Percentiles rank a stretch among this genome's conserved stretches.
Evolutionary conservation across 1,140 invertebrate genomes (phyloP).

Genomic region (Platyura marginata): DNA sequence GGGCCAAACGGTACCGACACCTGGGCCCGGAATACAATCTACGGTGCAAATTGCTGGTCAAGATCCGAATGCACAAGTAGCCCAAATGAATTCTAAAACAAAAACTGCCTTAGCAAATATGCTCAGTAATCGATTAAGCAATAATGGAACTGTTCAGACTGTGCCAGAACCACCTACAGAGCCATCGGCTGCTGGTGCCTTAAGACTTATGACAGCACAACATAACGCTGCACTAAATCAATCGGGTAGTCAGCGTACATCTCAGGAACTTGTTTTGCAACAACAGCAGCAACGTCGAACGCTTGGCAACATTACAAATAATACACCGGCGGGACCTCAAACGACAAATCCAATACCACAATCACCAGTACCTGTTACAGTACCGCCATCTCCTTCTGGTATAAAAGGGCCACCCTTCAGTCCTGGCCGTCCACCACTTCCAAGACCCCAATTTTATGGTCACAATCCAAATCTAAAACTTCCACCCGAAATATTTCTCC

Average conservation of each 20-base stretch:
- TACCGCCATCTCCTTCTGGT: conserved; percentile 8
- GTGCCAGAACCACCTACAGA: conserved; percentile 26
- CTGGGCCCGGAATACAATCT: background rate
- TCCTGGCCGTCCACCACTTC: conserved; percentile 28
- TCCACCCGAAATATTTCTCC: conserved; percentile 68
- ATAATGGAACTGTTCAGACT: conserved; percentile 20
- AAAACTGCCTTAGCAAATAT: conserved; percentile 92
- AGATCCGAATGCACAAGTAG: background rate
- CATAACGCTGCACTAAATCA: conserved; percentile 39
- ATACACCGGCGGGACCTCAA: conserved; percentile 14
- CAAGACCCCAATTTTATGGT: conserved; percentile 58
- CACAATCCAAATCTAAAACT: conserved; percentile 75
- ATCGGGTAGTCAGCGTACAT: conserved; percentile 10
- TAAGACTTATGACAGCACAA: conserved; percentile 61
- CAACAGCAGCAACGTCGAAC: conserved; percentile 23
- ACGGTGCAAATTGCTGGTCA: conserved; percentile 1
- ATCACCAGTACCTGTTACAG: conserved; percentile 4
- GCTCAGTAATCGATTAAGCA: conserved; percentile 71
- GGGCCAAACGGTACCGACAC: background rate
- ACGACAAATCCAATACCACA: conserved; percentile 6
- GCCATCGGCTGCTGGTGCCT: conserved; percentile 48
- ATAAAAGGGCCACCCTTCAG: conserved; percentile 6
- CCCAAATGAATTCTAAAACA: conserved; percentile 63
- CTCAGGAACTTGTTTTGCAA: conserved; percentile 21
- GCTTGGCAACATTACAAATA: conserved; percentile 30